Conservation (phyloP, 2,797 vertebrate genomes). For the Acipenser oxyrinchus region DNA sequence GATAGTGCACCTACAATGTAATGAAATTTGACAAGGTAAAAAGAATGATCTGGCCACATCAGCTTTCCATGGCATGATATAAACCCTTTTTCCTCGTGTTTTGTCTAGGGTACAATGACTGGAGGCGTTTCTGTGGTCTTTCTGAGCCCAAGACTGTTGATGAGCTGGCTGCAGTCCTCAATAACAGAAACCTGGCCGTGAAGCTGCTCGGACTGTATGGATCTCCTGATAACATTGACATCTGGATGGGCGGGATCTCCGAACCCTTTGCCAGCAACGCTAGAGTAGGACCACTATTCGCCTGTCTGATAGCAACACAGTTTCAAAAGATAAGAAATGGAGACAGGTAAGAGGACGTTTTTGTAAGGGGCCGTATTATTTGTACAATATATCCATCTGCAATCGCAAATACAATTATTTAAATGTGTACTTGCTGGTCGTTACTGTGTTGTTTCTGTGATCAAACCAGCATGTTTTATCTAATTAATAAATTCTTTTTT, state of each 20-base stretch:
- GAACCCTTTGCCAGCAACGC: constrained; percentile 67
- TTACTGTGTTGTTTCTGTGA: not conserved
- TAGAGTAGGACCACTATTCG: constrained; percentile 72
- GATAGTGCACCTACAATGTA: no score
- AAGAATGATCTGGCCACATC: no score
- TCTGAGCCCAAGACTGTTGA: constrained; percentile 52
- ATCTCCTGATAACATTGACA: constrained; percentile 70
- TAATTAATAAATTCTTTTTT: no score
- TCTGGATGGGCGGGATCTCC: constrained; percentile 73
- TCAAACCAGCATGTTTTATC: no score
- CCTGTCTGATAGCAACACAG: constrained; percentile 76
- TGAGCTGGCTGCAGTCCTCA: constrained; percentile 61
- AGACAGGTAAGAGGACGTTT: constrained; percentile 62
- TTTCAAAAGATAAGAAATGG: constrained; percentile 71
- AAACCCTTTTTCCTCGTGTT: not conserved
- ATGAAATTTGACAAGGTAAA: no score
- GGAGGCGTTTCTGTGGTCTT: constrained; percentile 72
- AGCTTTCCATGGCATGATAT: no score
- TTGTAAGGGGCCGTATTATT: no score
- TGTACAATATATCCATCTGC: no score
- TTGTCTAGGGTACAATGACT: constrained; percentile 74
- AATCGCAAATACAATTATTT: no score
- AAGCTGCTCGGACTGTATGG: constrained; percentile 65
- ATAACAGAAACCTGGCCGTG: constrained; percentile 45
- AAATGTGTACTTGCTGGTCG: not conserved